Evolutionary conservation across 2,797 vertebrate species (phyloP).

Genomic region (Taeniopygia guttata): DNA sequence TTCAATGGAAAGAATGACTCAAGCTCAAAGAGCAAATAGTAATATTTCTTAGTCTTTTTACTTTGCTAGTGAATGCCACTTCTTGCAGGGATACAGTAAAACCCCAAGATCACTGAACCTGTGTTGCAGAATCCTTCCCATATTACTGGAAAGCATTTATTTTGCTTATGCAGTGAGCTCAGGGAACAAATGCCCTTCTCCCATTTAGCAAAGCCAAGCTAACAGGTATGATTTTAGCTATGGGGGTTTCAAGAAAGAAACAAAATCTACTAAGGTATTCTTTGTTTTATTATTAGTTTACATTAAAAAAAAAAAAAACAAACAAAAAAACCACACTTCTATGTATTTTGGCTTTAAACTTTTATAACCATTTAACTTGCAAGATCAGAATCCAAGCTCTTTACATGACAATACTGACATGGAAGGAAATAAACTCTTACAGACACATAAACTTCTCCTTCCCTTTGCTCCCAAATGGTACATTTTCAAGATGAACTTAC

Average conservation of each 20-base stretch:
- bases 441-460: background rate
- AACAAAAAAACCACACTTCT: no score
- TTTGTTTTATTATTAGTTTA: background rate
- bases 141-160: background rate
- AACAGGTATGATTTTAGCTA: background rate
- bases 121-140: background rate
- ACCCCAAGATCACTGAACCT: background rate
- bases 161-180: background rate
- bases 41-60: background rate
- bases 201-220: background rate
- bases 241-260: background rate
- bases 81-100: background rate
- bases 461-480: background rate
- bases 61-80: background rate
- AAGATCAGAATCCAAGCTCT: background rate
- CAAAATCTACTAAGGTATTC: background rate
- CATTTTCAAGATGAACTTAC: conserved; percentile 77
- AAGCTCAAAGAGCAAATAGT: background rate
- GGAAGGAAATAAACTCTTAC: background rate
- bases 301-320: background rate
- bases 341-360: background rate
- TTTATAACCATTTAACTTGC: background rate
- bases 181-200: background rate
- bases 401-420: background rate
- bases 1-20: conserved; percentile 61